phyloP scores from a whole-genome alignment of 2,113 vertebrate species.

The Paraplagusia blochii region DNA sequence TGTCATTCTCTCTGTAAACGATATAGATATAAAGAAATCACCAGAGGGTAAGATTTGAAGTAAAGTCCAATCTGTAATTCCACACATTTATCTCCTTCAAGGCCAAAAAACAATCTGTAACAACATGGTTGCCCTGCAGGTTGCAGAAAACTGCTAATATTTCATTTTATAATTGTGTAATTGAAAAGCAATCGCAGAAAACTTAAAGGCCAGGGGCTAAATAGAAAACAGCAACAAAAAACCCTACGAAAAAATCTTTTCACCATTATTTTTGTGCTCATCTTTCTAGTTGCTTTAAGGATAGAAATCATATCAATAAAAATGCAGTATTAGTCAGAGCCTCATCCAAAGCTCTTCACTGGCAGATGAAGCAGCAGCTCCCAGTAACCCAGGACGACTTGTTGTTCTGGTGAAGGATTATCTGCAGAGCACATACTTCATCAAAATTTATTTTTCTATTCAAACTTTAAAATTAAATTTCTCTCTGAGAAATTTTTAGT shows the following conservation, averaged over 20 bases:
- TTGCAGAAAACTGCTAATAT: conserved; percentile 4
- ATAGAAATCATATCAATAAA: conserved; percentile 31
- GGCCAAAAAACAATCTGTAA: conserved; percentile 22
- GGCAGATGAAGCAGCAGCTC: conserved; percentile 65
- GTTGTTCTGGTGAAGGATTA: conserved; percentile 68
- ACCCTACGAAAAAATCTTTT: conserved; percentile 26
- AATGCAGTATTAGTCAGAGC: conserved; percentile 53
- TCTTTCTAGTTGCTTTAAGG: too few species aligned
- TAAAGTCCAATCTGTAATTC: conserved; percentile 34
- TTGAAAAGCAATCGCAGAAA: neutral
- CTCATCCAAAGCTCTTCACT: conserved; percentile 58
- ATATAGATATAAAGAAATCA: conserved; percentile 24
- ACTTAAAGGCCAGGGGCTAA: too few species aligned
- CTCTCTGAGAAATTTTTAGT: conserved; percentile 53
- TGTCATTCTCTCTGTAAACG: too few species aligned
- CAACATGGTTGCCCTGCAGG: conserved; percentile 11
- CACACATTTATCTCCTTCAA: conserved; percentile 27
- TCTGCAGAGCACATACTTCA: conserved; percentile 64
- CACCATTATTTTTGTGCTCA: neutral
- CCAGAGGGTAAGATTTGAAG: conserved; percentile 8
- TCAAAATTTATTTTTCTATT: conserved; percentile 63
- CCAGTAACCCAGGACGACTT: conserved; percentile 67
- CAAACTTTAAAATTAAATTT: conserved; percentile 56
- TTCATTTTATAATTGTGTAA: conserved; percentile 1
- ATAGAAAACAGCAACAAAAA: too few species aligned